phyloP scores from a whole-genome alignment of 92 coral and sea anemone species.

The Meandrina meandrites region DNA sequence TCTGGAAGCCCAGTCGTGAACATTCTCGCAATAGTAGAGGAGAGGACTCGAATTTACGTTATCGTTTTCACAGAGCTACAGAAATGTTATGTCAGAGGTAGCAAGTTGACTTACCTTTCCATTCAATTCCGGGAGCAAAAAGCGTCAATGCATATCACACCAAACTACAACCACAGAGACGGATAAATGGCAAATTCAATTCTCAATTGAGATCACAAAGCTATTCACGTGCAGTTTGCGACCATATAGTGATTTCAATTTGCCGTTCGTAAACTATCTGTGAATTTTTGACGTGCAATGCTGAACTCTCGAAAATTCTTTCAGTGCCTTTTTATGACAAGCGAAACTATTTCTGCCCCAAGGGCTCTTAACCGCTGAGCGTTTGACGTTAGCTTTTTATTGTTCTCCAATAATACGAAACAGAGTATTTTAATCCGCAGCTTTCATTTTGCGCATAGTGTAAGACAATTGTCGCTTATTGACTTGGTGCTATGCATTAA shows the following conservation, averaged over 20 bases:
- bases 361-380: neutral
- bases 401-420: neutral
- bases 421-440: neutral
- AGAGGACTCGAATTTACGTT: neutral
- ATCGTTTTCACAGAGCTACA: neutral
- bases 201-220: neutral
- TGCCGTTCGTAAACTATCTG: neutral
- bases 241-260: neutral
- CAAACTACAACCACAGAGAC: neutral
- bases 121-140: neutral
- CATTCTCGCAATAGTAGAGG: neutral
- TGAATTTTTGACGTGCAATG: neutral
- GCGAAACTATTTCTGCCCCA: neutral
- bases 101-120: neutral
- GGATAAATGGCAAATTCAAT: neutral
- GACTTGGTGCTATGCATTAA: neutral
- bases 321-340: neutral
- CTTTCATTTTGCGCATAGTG: neutral
- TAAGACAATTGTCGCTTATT: neutral
- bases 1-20: neutral
- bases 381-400: neutral
- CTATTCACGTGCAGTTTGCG: neutral
- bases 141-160: neutral
- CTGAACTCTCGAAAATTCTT: neutral
- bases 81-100: neutral